A percentile compares a stretch with the other conserved stretches of the same genome.
Evolutionary conservation across 2,888 invertebrate genomes (phyloP).

Genomic region (Dendrolimus houi): DNA sequence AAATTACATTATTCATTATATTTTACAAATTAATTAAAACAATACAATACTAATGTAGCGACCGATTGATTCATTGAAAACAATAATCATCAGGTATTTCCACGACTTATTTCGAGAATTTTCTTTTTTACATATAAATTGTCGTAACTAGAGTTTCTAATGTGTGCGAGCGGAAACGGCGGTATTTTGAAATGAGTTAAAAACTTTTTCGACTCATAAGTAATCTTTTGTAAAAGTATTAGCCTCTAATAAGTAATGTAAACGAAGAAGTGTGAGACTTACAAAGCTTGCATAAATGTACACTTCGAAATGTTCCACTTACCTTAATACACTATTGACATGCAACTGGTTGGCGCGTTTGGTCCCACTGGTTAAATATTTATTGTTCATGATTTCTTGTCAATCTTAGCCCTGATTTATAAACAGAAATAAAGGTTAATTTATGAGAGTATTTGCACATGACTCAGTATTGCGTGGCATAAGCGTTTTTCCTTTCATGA

Average conservation of each 20-base stretch:
- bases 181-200: background rate
- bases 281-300: slow-evolving; percentile 7
- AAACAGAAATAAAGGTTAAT: too few species aligned
- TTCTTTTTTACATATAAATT: too few species aligned
- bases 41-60: too few species aligned
- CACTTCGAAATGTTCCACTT: slow-evolving; percentile 24
- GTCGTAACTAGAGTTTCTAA: background rate
- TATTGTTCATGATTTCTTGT: too few species aligned
- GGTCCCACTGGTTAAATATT: background rate
- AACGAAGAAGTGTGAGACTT: slow-evolving; percentile 14
- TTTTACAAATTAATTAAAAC: too few species aligned
- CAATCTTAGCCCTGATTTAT: too few species aligned
- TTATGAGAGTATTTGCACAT: too few species aligned
- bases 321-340: slow-evolving; percentile 19
- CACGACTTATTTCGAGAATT: too few species aligned
- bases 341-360: slow-evolving; percentile 10
- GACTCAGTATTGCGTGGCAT: background rate
- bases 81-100: too few species aligned
- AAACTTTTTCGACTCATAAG: background rate
- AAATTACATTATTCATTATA: too few species aligned
- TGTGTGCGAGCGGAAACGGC: background rate
- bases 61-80: too few species aligned
- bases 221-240: slow-evolving; percentile 8
- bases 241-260: slow-evolving; percentile 18
- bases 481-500: background rate